phyloP scores from a whole-genome alignment of 1,140 invertebrate genomes.

The Oscheius sp. region DNA sequence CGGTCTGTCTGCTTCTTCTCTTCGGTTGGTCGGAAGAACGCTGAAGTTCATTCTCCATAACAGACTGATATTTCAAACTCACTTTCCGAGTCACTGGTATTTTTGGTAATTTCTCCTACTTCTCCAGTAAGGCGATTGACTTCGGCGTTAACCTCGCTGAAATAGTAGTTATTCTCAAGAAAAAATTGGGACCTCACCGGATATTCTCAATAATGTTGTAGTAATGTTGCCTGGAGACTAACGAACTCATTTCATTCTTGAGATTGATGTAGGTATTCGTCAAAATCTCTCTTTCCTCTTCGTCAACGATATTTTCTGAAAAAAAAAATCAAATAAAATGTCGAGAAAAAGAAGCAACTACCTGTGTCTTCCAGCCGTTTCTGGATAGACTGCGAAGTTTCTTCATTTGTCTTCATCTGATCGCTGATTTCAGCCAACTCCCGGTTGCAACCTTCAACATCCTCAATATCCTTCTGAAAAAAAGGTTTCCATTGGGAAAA shows the following conservation, averaged over 20 bases:
- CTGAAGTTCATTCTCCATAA: not conserved
- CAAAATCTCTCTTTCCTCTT: slow-evolving; percentile 38
- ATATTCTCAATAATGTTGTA: slow-evolving; percentile 42
- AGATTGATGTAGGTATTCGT: slow-evolving; percentile 33
- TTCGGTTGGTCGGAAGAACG: slow-evolving; percentile 23
- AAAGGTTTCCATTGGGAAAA: not conserved
- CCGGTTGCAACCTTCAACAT: slow-evolving; percentile 15
- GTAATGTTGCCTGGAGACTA: slow-evolving; percentile 44
- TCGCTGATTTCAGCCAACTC: slow-evolving; percentile 41
- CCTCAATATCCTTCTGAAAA: slow-evolving; percentile 22
- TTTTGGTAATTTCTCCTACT: slow-evolving; percentile 22
- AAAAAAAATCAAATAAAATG: slow-evolving; percentile 20
- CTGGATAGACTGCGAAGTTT: slow-evolving; percentile 30
- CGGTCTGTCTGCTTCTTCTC: slow-evolving; percentile 37
- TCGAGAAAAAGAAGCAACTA: no score
- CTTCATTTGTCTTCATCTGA: slow-evolving; percentile 27
- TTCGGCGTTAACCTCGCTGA: slow-evolving; percentile 28
- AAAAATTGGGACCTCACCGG: no score
- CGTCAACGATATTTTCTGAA: slow-evolving; percentile 33
- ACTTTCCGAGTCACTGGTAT: not conserved
- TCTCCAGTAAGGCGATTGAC: slow-evolving; percentile 19
- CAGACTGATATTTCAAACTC: no score
- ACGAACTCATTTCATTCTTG: slow-evolving; percentile 40
- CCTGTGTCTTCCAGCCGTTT: slow-evolving; percentile 26
- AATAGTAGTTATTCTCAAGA: no score